Conservation (phyloP, 2,888 invertebrate genomes). For the Ochropleura plecta region DNA sequence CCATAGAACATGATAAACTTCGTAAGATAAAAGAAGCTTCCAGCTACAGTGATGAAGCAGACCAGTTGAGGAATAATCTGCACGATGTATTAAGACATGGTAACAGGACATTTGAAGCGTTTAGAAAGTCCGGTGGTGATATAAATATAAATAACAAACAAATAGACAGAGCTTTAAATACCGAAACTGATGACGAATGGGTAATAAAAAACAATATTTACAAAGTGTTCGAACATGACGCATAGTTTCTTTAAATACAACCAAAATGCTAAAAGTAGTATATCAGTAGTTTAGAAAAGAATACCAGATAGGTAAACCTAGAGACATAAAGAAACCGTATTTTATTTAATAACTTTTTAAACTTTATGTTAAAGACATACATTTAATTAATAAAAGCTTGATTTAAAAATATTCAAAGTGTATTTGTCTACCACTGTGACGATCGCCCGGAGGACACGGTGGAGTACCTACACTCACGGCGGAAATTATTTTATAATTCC, state of each 20-base stretch:
- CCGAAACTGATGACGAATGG: slow-evolving; percentile 48
- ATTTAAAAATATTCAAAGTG: background rate
- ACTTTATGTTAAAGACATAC: too few species aligned
- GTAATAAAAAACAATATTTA: slow-evolving; percentile 54
- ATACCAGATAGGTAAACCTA: background rate
- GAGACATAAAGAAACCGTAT: background rate
- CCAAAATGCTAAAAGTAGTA: background rate
- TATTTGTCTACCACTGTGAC: background rate
- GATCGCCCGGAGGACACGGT: too few species aligned
- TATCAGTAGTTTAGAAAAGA: background rate
- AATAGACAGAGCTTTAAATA: background rate
- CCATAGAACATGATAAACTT: slow-evolving; percentile 15
- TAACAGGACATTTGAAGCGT: slow-evolving; percentile 31
- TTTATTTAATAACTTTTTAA: too few species aligned
- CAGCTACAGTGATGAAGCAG: slow-evolving; percentile 54
- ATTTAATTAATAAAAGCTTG: background rate
- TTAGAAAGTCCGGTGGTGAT: slow-evolving; percentile 18
- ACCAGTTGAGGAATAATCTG: slow-evolving; percentile 35
- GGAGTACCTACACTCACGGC: too few species aligned
- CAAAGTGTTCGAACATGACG: slow-evolving; percentile 44
- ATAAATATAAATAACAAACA: background rate
- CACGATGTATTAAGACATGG: slow-evolving; percentile 44
- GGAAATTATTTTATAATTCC: too few species aligned
- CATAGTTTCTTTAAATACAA: background rate
- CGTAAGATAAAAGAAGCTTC: slow-evolving; percentile 43